These are phyloP conservation scores for Rachycentron canadum DNA, from an alignment of 2,797 vertebrate species.

Conservation along the genomic window DNA sequence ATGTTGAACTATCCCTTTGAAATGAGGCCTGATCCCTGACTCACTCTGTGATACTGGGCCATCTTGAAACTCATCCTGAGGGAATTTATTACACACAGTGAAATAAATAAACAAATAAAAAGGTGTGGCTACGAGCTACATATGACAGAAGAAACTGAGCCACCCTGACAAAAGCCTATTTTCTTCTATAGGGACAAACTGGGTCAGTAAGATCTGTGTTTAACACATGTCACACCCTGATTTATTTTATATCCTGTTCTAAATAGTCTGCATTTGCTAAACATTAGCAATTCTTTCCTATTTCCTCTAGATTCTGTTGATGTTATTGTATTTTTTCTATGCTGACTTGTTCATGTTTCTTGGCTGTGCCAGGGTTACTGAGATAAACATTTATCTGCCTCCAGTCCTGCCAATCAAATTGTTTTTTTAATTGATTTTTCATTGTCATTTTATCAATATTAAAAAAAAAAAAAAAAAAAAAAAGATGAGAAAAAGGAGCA, in stretches of 20 bases:
- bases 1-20: not conserved
- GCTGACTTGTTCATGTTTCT: not conserved
- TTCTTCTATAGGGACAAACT: slow-evolving; percentile 1
- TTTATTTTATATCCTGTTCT: not conserved
- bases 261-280: not conserved
- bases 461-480: not conserved
- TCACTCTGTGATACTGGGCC: slow-evolving; percentile 7
- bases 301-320: not conserved
- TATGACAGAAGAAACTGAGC: not conserved
- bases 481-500: not conserved
- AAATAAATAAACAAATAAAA: not conserved
- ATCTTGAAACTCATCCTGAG: slow-evolving; percentile 3
- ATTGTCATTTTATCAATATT: not conserved
- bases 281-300: not conserved
- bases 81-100: not conserved
- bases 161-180: not conserved
- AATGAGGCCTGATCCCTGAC: slow-evolving; percentile 6
- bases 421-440: no score
- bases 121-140: slow-evolving; percentile 9
- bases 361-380: not conserved
- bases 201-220: not conserved
- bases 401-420: not conserved
- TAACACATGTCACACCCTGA: not conserved
- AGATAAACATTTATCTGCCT: not conserved
- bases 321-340: not conserved